Conservation (phyloP, 2,888 invertebrate genomes). For the Volucella inflata region DNA sequence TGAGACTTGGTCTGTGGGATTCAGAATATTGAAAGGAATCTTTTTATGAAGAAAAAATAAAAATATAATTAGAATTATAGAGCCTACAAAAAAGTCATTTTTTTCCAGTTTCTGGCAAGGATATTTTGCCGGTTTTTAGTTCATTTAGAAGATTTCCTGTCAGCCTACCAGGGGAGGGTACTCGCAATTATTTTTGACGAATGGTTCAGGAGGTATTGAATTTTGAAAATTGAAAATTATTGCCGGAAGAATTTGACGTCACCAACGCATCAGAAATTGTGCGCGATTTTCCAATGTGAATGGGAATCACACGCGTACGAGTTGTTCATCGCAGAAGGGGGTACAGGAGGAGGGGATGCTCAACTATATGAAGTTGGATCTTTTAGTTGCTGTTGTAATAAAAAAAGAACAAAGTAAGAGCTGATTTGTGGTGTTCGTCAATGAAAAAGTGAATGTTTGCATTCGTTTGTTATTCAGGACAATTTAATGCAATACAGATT, state of each 20-base stretch:
- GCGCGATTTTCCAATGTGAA: too few relatives aligned
- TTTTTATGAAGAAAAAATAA: conserved; percentile 49
- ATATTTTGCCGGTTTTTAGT: not conserved
- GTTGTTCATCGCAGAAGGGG: too few relatives aligned
- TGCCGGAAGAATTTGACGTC: conserved; percentile 1
- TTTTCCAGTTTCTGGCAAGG: conserved; percentile 3
- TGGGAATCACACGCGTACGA: too few relatives aligned
- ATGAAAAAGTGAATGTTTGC: too few relatives aligned
- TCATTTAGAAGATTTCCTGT: not conserved
- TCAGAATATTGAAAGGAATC: conserved; percentile 46
- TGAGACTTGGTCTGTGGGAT: not conserved
- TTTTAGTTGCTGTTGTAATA: too few relatives aligned
- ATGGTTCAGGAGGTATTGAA: not conserved
- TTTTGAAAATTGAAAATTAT: conserved; percentile 14
- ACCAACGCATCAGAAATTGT: not conserved
- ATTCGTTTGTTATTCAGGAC: too few relatives aligned
- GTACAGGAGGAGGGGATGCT: too few relatives aligned
- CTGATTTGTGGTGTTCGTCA: too few relatives aligned
- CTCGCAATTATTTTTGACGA: not conserved
- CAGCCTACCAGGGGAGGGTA: not conserved
- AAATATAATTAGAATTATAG: conserved; percentile 19
- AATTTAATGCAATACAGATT: too few relatives aligned
- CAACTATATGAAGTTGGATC: too few relatives aligned
- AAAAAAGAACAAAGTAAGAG: too few relatives aligned
- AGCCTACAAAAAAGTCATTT: conserved; percentile 46